Evolutionary conservation across 1,140 invertebrate genomes (phyloP).

Genomic region (Arion vulgaris): DNA sequence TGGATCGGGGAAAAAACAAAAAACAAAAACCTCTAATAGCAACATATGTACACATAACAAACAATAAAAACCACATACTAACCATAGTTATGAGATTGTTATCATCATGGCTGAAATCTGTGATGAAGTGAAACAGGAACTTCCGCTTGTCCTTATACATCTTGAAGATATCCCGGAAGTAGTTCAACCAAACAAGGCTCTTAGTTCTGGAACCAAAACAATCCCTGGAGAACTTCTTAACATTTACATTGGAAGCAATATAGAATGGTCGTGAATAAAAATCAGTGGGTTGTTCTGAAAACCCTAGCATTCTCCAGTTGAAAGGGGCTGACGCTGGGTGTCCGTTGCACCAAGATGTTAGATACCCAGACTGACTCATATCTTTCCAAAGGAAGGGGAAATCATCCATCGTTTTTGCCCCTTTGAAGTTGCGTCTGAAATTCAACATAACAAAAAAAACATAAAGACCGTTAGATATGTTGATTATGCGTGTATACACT

Average conservation of each 20-base stretch:
- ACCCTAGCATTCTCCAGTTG: constrained; percentile 91
- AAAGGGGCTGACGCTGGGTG: constrained; percentile 87
- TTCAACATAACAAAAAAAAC: neutral
- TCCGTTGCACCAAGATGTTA: constrained; percentile 90
- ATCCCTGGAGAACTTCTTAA: constrained; percentile 65
- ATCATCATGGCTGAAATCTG: constrained; percentile 88
- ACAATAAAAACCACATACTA: neutral
- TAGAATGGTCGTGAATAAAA: constrained; percentile 92
- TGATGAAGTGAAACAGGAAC: constrained; percentile 86
- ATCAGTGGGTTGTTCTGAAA: constrained; percentile 86
- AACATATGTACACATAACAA: no score
- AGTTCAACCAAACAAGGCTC: constrained; percentile 82
- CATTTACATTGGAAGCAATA: constrained; percentile 77
- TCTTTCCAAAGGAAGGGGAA: constrained; percentile 79
- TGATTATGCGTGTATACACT: no score
- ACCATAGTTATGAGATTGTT: constrained; percentile 81
- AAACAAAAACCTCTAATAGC: no score
- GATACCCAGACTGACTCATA: constrained; percentile 76
- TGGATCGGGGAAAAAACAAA: no score
- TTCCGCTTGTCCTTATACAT: constrained; percentile 80
- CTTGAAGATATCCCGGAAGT: constrained; percentile 77
- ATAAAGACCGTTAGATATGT: no score
- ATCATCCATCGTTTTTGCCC: constrained; percentile 80
- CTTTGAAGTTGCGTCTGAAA: constrained; percentile 80
- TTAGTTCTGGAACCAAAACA: constrained; percentile 85